Base-by-base conservation (phyloP, 2,797 vertebrate species). In the Microhierax caerulescens region DNA sequence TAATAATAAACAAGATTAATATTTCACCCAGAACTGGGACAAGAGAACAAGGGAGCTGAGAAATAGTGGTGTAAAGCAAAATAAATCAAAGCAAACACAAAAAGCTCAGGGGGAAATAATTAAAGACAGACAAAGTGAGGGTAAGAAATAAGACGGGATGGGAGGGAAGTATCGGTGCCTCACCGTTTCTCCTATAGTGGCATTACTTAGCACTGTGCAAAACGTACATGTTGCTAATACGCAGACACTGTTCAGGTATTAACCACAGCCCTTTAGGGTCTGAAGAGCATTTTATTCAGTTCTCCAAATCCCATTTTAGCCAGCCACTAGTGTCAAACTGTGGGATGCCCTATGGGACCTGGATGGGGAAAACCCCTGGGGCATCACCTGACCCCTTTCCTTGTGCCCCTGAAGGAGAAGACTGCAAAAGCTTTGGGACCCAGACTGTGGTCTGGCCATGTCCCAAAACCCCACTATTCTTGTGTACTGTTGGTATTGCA, bases 1-100 rank as follows among this genome's bases (percentile, higher is more conserved):
- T 95, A 93, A 85, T 73, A 91, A 94, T 82, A 89, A 96, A 94
- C 63, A 87, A 87, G 88, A 91, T 87, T 82, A 95, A 96, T 97
- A 93, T 96, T 95, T 96, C 67, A 92, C 67, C n/a, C 63, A 70
- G 93, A 60, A 78, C 68, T 83, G 61, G 68, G 34, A 69, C 63
- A 43, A 64, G 56, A 25, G 61, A 39, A 74, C 64, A 61, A 80
- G 18, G 48, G 37, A 70, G 60, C 0, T 1, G 56, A 91, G 74
- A 95, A 87, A 92, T 82, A 79, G 67, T 17, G 41, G 20, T 56
- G 56, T 51, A 76, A 70, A 91, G 74, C 43, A 45, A 91, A 87
- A 89, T 92, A 93, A 93, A 92, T 93, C 86, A 85, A 63, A 90
- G 32, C 30, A 72, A 92, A 59, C 65, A 61, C 65, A 78, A 27